Conservation (phyloP, 64 coral and sea anemone species). For the Stichodactyla mertensii region DNA sequence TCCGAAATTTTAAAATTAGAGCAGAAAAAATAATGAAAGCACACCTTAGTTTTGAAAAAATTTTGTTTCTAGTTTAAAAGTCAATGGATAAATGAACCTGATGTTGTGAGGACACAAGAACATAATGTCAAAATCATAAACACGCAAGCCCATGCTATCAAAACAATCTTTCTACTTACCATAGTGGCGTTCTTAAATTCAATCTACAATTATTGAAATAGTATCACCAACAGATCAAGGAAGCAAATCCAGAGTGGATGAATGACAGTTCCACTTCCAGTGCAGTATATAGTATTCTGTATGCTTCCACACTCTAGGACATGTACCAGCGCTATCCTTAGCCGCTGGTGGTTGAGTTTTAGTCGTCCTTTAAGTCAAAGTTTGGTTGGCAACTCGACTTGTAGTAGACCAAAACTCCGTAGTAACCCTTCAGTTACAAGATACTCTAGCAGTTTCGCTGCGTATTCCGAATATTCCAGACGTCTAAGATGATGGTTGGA, state of each 20-base stretch:
- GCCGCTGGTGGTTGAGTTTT: not conserved
- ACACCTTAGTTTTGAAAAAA: not conserved
- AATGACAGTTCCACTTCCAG: not conserved
- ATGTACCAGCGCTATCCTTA: not conserved
- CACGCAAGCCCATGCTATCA: not conserved
- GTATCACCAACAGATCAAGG: not conserved
- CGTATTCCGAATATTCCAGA: not conserved
- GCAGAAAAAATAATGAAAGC: not conserved
- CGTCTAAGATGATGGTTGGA: not conserved
- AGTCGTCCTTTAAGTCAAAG: not conserved
- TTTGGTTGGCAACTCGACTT: not conserved
- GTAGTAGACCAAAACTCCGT: not conserved
- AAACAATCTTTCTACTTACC: not conserved
- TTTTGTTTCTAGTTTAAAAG: not conserved
- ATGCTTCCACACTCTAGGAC: not conserved
- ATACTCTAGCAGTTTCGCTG: not conserved
- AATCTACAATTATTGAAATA: not conserved
- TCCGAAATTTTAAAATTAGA: not conserved
- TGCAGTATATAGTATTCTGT: not conserved
- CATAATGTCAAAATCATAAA: not conserved
- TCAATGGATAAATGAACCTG: not conserved
- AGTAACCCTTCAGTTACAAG: not conserved
- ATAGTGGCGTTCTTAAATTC: not conserved
- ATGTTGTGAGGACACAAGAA: not conserved
- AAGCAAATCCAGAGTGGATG: constrained; percentile 3